Evolutionary conservation across 2,888 invertebrate species (phyloP).

Genomic region (Hylaea fasciaria): DNA sequence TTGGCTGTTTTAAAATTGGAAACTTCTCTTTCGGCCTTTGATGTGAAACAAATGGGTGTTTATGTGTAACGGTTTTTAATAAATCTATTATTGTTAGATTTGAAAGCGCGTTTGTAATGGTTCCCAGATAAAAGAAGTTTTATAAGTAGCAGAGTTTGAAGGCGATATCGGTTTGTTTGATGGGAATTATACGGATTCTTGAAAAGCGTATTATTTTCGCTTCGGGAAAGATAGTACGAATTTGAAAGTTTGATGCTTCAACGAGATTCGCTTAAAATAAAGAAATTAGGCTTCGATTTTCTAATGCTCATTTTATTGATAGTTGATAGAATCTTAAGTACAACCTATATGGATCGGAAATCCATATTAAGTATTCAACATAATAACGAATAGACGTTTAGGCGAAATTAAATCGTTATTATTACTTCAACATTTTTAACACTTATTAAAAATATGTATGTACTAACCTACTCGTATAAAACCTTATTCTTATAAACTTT

Average conservation of each 20-base stretch:
- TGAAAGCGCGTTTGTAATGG: conserved; percentile 17
- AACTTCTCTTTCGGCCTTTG: conserved; percentile 64
- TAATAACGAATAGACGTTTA: too few relatives aligned
- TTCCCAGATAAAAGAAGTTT: conserved; percentile 11
- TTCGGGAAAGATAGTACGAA: background rate
- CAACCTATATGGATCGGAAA: too few relatives aligned
- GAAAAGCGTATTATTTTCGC: conserved; percentile 7
- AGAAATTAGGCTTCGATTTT: too few relatives aligned
- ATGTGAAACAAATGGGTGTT: conserved; percentile 74
- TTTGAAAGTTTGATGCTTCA: background rate
- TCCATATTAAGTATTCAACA: too few relatives aligned
- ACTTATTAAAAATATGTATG: too few relatives aligned
- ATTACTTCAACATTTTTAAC: too few relatives aligned
- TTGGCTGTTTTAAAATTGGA: conserved; percentile 44
- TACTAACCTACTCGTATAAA: too few relatives aligned
- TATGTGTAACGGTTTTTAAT: conserved; percentile 46
- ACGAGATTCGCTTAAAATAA: too few relatives aligned
- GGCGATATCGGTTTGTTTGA: background rate
- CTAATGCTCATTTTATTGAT: too few relatives aligned
- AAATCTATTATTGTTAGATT: conserved; percentile 36
- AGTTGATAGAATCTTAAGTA: too few relatives aligned
- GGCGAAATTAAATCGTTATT: too few relatives aligned
- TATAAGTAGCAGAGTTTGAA: conserved; percentile 2
- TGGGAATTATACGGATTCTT: background rate
- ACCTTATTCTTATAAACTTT: too few relatives aligned